Evolutionary conservation across 2,113 vertebrate genomes (phyloP).

Genomic region (Gasterosteus aculeatus): DNA sequence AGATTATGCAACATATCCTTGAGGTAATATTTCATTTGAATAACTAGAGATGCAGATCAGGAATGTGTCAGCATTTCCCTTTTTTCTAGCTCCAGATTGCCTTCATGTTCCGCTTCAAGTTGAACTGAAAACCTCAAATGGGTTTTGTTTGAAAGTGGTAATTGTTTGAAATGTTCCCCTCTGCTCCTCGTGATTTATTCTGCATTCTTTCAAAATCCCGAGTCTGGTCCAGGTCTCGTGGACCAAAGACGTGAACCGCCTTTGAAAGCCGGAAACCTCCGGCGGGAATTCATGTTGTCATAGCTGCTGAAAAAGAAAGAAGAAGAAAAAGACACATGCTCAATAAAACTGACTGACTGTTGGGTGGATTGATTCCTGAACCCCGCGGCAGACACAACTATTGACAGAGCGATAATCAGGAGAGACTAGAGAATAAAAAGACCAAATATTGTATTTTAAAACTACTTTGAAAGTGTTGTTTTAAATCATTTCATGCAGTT

Average conservation of each 20-base stretch:
- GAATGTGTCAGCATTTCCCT: neutral
- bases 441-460: neutral
- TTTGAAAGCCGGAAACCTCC: neutral
- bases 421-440: neutral
- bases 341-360: conserved; percentile 30
- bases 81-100: neutral
- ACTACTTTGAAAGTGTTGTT: neutral
- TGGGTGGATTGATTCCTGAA: conserved; percentile 31
- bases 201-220: neutral
- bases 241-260: neutral
- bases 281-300: neutral
- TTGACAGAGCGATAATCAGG: conserved; percentile 36
- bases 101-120: neutral
- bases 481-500: conserved; percentile 4
- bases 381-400: conserved; percentile 30
- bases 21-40: neutral
- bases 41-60: neutral
- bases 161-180: neutral
- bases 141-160: neutral
- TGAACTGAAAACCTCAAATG: neutral
- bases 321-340: neutral
- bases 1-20: neutral
- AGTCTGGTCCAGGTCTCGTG: neutral
- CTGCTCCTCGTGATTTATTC: conserved; percentile 6
- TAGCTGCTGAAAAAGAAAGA: neutral